Base-by-base conservation (phyloP, 2,888 invertebrate genomes). In the Lycaena phlaeas region DNA sequence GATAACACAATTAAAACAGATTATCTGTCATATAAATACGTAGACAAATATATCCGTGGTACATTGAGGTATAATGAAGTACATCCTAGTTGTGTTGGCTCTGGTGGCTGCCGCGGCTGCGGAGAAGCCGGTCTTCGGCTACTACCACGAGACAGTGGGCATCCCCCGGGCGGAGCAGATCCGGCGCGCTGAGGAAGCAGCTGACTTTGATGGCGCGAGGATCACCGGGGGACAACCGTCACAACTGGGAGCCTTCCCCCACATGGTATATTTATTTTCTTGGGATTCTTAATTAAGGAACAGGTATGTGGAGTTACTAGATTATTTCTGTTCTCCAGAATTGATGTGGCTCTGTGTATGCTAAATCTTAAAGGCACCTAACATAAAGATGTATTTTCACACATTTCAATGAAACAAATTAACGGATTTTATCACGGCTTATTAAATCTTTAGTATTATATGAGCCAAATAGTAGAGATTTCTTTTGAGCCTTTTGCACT, bases 131-230 rank as follows among this genome's bases (percentile, higher is more conserved):
- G 4, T 17, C 30, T 22, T 22, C 22, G n/a, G 15, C 10, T 15
- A 30, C 30, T 30, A 30, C 30, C 30, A 30, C 17, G 15, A 30
- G 30, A 15, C 14, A 4, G 6, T 30, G n/a, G 30, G 30, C 10
- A 30, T 30, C 15, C 30, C 30, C 3, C 30, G 15, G n/a, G 30
- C 30, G 1, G 30, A 30, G n/a, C 30, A 30, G 30, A 30, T 30
- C 30, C 9, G 30, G n/a, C 15, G 10, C 4, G 30, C 30, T n/a
- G 30, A 30, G 15, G 30, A 30, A 10, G 30, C 30, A 1, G 30
- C 10, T 2, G 3, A 4, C 14, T 6, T 2, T 15, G 17, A 30
- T 30, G 30, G 30, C 17, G n/a, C n/a, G n/a, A 30, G 30, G 17
- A 30, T 30, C 30, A 14, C n/a, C 30, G 17, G 17, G 4, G 30